A percentile compares a stretch with the other conserved stretches of the same genome.
These are phyloP conservation scores for Lathronympha strigana DNA, from an alignment of 2,888 invertebrate species.

Conservation along the genomic window DNA sequence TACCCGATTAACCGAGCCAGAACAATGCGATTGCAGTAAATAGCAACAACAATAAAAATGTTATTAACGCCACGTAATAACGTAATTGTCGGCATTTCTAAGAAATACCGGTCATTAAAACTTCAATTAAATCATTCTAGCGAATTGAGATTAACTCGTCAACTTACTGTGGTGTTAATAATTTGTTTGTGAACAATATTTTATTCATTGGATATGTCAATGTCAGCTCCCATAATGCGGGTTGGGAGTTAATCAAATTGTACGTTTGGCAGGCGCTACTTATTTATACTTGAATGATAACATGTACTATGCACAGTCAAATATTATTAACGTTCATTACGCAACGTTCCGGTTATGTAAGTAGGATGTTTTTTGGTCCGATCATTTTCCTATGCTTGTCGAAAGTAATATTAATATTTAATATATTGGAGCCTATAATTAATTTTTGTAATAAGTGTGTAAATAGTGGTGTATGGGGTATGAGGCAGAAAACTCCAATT, in stretches of 20 bases:
- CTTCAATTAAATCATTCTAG: slow-evolving; percentile 13
- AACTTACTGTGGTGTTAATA: slow-evolving; percentile 2
- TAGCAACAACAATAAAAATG: slow-evolving; percentile 7
- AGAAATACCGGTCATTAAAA: slow-evolving; percentile 17
- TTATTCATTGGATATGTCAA: slow-evolving; percentile 11
- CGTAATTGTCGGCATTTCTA: slow-evolving; percentile 11
- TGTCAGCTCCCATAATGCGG: slow-evolving; percentile 6
- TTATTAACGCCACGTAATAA: slow-evolving; percentile 7
- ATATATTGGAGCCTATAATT: no score
- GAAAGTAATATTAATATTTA: no score
- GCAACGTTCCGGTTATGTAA: no score
- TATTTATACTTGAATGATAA: no score
- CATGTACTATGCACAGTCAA: no score
- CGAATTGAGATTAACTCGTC: slow-evolving; percentile 1
- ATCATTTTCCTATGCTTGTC: no score
- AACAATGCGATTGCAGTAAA: slow-evolving; percentile 12
- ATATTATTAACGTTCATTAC: no score
- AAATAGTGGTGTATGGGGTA: no score
- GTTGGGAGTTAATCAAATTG: background rate
- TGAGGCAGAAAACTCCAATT: no score
- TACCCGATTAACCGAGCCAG: slow-evolving; percentile 3
- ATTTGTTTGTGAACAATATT: slow-evolving; percentile 18
- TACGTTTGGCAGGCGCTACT: background rate
- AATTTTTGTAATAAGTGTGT: no score
- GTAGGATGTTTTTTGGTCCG: no score